Base-by-base conservation (phyloP, 1,140 invertebrate species). In the Drosophila persimilis region DNA sequence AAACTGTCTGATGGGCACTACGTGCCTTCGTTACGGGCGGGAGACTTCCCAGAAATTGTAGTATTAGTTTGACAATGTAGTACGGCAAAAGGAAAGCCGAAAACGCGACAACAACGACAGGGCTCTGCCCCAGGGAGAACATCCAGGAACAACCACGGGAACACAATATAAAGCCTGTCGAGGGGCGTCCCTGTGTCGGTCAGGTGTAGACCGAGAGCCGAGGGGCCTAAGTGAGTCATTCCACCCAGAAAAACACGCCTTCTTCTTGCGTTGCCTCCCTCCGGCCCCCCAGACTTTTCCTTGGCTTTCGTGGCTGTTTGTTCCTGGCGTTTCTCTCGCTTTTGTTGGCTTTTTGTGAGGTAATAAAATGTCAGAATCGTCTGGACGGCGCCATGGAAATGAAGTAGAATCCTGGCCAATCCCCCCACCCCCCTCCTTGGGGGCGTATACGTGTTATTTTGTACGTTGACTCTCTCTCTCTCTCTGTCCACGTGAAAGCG, bases 361-460 rank as follows among this genome's bases (percentile, higher is more conserved):
- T 77, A 79, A 79, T 79, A 79, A 79, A 79, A 79, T 79, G 77
- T 77, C 73, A 79, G 69, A 77, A 77, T 73, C 77, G 77, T 77
- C 77, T 79, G 74, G 77, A 35, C 73, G 77, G 73, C 77, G 77
- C 77, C 77, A 60, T 58, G 62, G 73, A 60, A 76, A 76, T 76
- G 74, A 74, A 74, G 74, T 69, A 74, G 71, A 73, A 31, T 67
- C 57, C 51, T 39, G 56, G 26, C 48, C 41, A 44, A 35, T 15
- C 29, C 48, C 46, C 13, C 53, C 20, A 44, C 22, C 24, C 6
- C 61, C 52, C 53, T 8, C 7, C 31, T 13, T 44, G 51, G 11
- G 22, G 22, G 22, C 24, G 73, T 77, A 77, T 69, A 73, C 70
- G 73, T 77, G 55, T 62, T 75, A 53, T 61, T 43, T 55, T 51